A percentile compares a stretch with the other conserved stretches of the same genome.
Evolutionary conservation across 2,797 vertebrate species (phyloP).

Genomic region (Lindbergichthys nudifrons): DNA sequence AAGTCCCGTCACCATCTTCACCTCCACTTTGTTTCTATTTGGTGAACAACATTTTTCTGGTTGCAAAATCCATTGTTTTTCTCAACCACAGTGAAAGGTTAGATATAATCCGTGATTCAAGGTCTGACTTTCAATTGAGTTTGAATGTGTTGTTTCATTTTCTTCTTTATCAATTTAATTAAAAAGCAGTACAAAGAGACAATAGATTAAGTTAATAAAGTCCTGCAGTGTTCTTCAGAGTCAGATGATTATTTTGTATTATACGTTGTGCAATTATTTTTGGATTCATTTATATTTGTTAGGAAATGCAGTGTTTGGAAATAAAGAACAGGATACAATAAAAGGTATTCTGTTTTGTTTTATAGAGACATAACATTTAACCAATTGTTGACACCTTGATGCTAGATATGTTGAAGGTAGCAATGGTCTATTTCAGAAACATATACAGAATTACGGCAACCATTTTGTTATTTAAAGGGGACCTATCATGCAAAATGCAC

Average conservation of each 20-base stretch:
- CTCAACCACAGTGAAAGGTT: constrained; percentile 16
- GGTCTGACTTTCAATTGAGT: constrained; percentile 19
- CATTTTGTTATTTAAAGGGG: background rate
- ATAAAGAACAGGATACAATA: background rate
- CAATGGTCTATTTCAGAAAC: background rate
- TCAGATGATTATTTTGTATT: too few relatives aligned
- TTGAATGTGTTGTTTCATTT: constrained; percentile 43
- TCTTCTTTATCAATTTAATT: constrained; percentile 37
- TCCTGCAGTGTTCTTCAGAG: background rate
- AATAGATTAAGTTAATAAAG: constrained; percentile 20
- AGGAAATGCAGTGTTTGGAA: constrained; percentile 2
- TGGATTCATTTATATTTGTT: too few relatives aligned
- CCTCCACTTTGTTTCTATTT: background rate
- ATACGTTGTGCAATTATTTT: too few relatives aligned
- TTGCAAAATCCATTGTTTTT: constrained; percentile 35
- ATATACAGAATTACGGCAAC: background rate
- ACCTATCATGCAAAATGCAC: too few relatives aligned
- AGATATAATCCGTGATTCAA: constrained; percentile 29
- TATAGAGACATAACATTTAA: constrained; percentile 1
- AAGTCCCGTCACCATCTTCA: background rate
- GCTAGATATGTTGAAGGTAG: background rate
- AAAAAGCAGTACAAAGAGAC: constrained; percentile 33
- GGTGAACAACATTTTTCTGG: constrained; percentile 9
- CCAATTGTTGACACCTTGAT: background rate
- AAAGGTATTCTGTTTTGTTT: background rate